Conservation (phyloP, 2,113 vertebrate species). For the Coregonus clupeaformis region DNA sequence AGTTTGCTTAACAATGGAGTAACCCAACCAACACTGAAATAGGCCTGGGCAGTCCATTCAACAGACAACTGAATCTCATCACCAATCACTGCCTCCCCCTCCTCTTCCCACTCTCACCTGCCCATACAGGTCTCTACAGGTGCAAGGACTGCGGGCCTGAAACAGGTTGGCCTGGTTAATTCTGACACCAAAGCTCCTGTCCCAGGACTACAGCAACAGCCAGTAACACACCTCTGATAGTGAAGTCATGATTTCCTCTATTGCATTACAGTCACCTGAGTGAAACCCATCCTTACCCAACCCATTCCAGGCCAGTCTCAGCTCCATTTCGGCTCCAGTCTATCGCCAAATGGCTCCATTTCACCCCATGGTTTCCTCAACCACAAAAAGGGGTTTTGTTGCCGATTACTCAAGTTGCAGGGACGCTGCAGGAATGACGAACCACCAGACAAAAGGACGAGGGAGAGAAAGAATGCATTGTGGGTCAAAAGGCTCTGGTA, state of each 20-base stretch:
- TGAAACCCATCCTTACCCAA: background rate
- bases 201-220: background rate
- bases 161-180: too few species aligned
- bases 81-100: too few species aligned
- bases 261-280: background rate
- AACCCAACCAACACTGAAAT: too few species aligned
- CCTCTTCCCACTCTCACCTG: too few species aligned
- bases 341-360: conserved; percentile 2
- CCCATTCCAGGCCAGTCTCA: background rate
- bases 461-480: conserved; percentile 22
- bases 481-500: conserved; percentile 51
- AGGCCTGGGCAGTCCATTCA: too few species aligned
- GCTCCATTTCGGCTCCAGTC: too few species aligned
- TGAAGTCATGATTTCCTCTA: background rate
- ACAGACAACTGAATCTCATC: too few species aligned
- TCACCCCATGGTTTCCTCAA: background rate
- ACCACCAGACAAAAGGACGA: background rate
- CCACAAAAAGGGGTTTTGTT: conserved; percentile 16
- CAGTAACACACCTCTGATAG: too few species aligned
- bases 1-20: too few species aligned
- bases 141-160: too few species aligned
- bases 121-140: too few species aligned
- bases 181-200: background rate
- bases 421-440: conserved; percentile 4
- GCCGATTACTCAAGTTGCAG: conserved; percentile 28